These are phyloP conservation scores for Dendrocincla fuliginosa DNA, from an alignment of 2,797 vertebrate genomes.

Conservation along the genomic window DNA sequence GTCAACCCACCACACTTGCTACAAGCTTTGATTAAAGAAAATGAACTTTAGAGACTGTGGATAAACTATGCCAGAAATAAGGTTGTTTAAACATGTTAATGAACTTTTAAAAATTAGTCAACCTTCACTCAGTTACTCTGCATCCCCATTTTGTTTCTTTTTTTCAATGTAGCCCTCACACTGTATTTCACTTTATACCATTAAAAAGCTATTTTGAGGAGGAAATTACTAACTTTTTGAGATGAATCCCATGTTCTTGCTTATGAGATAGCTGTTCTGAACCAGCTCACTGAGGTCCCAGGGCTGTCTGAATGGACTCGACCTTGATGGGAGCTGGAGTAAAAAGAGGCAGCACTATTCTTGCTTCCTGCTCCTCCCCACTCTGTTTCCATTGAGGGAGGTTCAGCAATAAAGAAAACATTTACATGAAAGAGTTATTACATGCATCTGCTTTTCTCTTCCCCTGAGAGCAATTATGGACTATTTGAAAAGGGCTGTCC, in stretches of 20 bases:
- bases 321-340: not conserved
- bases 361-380: not conserved
- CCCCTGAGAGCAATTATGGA: not conserved
- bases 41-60: not conserved
- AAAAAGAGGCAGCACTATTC: not conserved
- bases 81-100: not conserved
- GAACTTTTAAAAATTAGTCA: not conserved
- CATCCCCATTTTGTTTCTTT: not conserved
- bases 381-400: not conserved
- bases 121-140: not conserved
- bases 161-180: not conserved
- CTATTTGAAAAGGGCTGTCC: not conserved
- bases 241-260: not conserved
- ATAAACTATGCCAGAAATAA: not conserved
- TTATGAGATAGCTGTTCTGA: not conserved
- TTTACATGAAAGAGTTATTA: slow-evolving; percentile 5
- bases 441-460: slow-evolving; percentile 18
- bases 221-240: not conserved
- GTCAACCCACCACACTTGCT: not conserved
- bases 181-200: not conserved
- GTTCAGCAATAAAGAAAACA: not conserved
- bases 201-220: not conserved
- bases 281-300: not conserved
- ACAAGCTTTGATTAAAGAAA: not conserved
- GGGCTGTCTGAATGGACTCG: not conserved